Evolutionary conservation across 2,113 vertebrate species (phyloP).

Genomic region (Synodontis membranacea): DNA sequence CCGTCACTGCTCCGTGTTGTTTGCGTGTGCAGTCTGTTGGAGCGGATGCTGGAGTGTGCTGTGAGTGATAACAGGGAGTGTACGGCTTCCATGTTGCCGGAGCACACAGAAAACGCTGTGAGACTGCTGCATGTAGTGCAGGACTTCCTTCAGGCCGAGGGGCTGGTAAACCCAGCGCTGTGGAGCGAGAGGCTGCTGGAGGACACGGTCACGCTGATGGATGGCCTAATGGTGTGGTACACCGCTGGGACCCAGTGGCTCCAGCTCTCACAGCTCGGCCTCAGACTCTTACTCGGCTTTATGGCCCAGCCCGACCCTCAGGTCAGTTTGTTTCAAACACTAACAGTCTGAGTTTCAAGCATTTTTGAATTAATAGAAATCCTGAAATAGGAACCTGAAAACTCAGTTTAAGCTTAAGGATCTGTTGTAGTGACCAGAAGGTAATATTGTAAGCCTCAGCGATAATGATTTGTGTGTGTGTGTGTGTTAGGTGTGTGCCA

Average conservation of each 20-base stretch:
- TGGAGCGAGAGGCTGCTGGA: slow-evolving; percentile 97
- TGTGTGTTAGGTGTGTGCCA: slow-evolving; percentile 82
- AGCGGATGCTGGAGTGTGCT: slow-evolving; percentile 93
- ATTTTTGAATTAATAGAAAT: neutral
- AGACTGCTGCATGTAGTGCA: slow-evolving; percentile 87
- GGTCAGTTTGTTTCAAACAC: slow-evolving; percentile 55
- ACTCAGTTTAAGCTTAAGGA: neutral
- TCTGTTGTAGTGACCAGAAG: neutral
- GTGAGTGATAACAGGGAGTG: slow-evolving; percentile 89
- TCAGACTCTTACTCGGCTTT: slow-evolving; percentile 90
- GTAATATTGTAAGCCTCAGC: neutral
- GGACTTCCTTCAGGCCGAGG: slow-evolving; percentile 93
- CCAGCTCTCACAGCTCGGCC: slow-evolving; percentile 88
- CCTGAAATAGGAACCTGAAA: neutral
- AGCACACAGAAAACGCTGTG: slow-evolving; percentile 90
- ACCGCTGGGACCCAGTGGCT: slow-evolving; percentile 78
- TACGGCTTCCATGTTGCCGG: slow-evolving; percentile 74
- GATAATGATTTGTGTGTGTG: neutral
- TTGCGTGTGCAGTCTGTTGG: slow-evolving; percentile 79
- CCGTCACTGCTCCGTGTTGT: neutral
- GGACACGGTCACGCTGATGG: slow-evolving; percentile 87
- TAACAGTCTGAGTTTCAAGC: neutral
- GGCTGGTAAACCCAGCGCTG: slow-evolving; percentile 81
- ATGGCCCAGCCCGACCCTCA: slow-evolving; percentile 91
- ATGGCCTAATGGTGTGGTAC: slow-evolving; percentile 91